These are phyloP conservation scores for Nephrotoma appendiculata DNA, from an alignment of 2,888 invertebrate species.

Conservation along the genomic window DNA sequence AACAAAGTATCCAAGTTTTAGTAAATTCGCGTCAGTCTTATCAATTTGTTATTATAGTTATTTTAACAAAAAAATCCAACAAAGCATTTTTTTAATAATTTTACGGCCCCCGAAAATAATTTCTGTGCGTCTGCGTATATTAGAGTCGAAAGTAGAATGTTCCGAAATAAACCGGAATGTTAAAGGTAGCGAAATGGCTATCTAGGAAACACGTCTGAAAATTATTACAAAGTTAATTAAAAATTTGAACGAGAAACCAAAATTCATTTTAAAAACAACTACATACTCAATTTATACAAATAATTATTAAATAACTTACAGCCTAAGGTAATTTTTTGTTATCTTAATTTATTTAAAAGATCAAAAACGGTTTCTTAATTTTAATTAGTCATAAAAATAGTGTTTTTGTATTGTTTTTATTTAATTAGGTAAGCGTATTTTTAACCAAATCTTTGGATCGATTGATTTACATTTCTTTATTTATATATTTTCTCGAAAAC, in stretches of 20 bases:
- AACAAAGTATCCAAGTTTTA: neutral
- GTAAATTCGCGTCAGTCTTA: neutral
- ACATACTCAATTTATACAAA: neutral
- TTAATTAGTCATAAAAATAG: conserved; percentile 2
- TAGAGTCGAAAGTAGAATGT: neutral
- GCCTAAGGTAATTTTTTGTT: neutral
- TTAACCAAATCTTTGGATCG: conserved; percentile 4
- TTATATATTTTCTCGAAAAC: neutral
- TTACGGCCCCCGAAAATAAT: neutral
- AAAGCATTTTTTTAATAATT: too few relatives aligned
- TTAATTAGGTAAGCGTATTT: conserved; percentile 1
- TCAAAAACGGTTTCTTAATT: conserved; percentile 3
- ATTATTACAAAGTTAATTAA: neutral
- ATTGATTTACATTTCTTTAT: neutral
- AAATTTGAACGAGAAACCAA: neutral
- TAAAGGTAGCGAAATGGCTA: neutral
- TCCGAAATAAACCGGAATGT: neutral
- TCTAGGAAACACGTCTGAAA: neutral
- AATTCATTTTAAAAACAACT: neutral
- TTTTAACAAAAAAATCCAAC: too few relatives aligned
- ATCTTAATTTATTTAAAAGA: conserved; percentile 1
- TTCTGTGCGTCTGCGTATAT: too few relatives aligned
- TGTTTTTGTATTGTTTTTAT: neutral
- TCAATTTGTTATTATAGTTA: neutral
- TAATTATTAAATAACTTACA: neutral